Evolutionary conservation across 2,113 vertebrate species (phyloP), one percentile per base, ranked within the genome.

Genomic region (Phocoena sinus): DNA sequence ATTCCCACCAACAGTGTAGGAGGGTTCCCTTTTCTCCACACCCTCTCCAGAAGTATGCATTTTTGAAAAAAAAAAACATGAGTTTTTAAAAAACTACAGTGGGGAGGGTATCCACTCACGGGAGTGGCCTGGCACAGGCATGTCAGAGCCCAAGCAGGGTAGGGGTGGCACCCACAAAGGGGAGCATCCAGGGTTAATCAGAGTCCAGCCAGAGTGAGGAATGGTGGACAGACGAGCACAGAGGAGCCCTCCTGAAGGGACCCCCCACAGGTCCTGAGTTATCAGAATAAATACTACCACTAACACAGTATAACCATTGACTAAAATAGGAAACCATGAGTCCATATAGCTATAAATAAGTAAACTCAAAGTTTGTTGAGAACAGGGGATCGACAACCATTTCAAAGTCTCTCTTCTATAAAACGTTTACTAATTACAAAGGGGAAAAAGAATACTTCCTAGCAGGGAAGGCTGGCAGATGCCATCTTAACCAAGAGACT

Each of bases 91-190:
- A 70, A 70, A 36, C 14, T 67, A 82, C 9, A 41, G 23, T 8
- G 11, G 6, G 6, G 62, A 87, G 38, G 8, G 38, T 17, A 5
- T 26, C 6, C 14, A 53, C 20, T 58, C 23, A 1, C 0, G 0
- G 33, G 41, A 4, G 2, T 8, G 47, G 53, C 12, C 58, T 10
- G 36, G 65, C 8, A 3, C 0, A 4, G 38, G 44, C 6, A 2
- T 28, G 33, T 58, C 58, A 47, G 18, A 62, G 44, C 18, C 58
- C 83, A 23, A 1, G 9, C 23, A 23, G 11, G 25, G 36, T 18
- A 2, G 36, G 38, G 7, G 63, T 12, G 53, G 13, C 15, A 20
- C 25, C 12, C 74, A 15, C 1, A 8, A 17, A 38, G 5, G 25
- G 25, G 25, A 33, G 44, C 6, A 7, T 4, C 56, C 11, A 8